Conservation (phyloP, 2,888 invertebrate genomes). For the Liodrosophila aerea region DNA sequence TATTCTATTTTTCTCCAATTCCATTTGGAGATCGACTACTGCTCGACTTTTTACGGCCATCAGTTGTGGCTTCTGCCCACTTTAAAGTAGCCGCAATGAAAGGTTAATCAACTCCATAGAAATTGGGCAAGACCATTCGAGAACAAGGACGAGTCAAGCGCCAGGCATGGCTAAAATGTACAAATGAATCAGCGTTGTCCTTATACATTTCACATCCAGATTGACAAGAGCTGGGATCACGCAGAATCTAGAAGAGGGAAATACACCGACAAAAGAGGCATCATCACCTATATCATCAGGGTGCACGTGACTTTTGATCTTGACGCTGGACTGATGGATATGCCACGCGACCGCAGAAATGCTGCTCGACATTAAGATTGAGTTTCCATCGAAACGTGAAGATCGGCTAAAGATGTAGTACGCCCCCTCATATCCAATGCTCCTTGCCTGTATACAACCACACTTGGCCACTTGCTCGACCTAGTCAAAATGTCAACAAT, state of each 20-base stretch:
- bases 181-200: slow-evolving; percentile 73
- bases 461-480: slow-evolving; percentile 35
- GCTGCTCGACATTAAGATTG: slow-evolving; percentile 50
- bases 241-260: too few relatives aligned
- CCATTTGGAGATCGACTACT: slow-evolving; percentile 17
- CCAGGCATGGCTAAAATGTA: slow-evolving; percentile 81
- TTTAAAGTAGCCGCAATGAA: slow-evolving; percentile 74
- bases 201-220: slow-evolving; percentile 67
- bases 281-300: slow-evolving; percentile 5
- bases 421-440: slow-evolving; percentile 69
- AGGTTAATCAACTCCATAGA: slow-evolving; percentile 69
- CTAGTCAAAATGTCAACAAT: slow-evolving; percentile 81
- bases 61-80: too few relatives aligned
- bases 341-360: slow-evolving; percentile 81
- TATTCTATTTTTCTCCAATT: too few relatives aligned
- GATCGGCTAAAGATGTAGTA: slow-evolving; percentile 76
- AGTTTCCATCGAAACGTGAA: slow-evolving; percentile 60
- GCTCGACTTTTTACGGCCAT: slow-evolving; percentile 39
- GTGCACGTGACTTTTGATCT: slow-evolving; percentile 69
- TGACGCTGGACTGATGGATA: slow-evolving; percentile 63
- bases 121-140: slow-evolving; percentile 62
- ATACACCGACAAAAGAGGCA: slow-evolving; percentile 58
- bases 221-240: slow-evolving; percentile 56
- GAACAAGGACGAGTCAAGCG: slow-evolving; percentile 61
- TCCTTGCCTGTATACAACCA: too few relatives aligned